phyloP scores from a whole-genome alignment of 2,797 vertebrate genomes.

The Furcifer pardalis region DNA sequence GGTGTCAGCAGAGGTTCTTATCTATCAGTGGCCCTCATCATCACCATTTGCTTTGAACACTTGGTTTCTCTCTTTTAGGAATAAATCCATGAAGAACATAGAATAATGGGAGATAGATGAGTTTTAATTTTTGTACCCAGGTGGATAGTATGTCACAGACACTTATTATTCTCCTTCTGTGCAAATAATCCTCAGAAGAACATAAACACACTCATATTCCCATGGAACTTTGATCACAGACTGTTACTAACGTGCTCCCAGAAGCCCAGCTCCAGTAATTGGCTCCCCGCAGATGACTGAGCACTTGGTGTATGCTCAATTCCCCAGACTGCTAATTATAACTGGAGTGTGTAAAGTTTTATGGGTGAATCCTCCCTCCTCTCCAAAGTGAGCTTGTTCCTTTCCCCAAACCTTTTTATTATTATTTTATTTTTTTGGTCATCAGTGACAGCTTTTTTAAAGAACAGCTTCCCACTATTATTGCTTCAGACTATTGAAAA shows the following conservation, averaged over 20 bases:
- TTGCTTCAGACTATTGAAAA: conserved; percentile 5
- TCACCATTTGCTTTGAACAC: conserved; percentile 20
- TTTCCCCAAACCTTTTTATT: neutral
- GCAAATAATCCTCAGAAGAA: neutral
- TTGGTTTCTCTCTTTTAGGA: neutral
- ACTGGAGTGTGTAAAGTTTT: conserved; percentile 35
- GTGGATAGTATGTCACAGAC: neutral
- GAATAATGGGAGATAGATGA: neutral
- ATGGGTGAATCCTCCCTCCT: conserved; percentile 37
- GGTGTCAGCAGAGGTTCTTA: neutral
- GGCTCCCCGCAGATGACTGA: conserved; percentile 42
- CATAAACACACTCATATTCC: conserved; percentile 2
- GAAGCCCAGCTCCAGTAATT: conserved; percentile 54
- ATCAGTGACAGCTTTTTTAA: neutral
- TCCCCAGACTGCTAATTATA: conserved; percentile 35
- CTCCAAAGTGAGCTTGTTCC: neutral
- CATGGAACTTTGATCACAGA: conserved; percentile 36
- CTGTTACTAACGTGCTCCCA: conserved; percentile 36
- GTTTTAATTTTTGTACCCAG: conserved; percentile 47
- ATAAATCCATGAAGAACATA: neutral
- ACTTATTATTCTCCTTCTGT: conserved; percentile 52
- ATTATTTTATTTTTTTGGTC: too few relatives aligned
- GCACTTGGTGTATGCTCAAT: conserved; percentile 38
- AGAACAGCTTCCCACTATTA: neutral
- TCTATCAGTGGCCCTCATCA: neutral